A percentile compares a stretch with the other conserved stretches of the same genome.
phyloP scores from a whole-genome alignment of 2,113 vertebrate species.

The Myrmophylax atrothorax region DNA sequence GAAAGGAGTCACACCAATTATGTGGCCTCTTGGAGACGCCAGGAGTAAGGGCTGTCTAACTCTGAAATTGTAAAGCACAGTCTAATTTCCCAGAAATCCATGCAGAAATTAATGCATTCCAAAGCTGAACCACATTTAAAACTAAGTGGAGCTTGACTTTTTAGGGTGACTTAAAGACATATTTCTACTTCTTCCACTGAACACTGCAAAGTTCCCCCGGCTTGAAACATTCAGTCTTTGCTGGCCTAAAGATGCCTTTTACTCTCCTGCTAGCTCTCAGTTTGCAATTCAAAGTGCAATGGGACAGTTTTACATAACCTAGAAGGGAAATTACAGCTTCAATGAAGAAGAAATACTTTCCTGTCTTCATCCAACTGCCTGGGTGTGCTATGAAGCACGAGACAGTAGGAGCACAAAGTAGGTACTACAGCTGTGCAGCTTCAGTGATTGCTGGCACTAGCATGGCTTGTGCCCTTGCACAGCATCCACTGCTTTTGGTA shows the following conservation, averaged over 20 bases:
- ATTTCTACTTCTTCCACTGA: not conserved
- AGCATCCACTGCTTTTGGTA: not conserved
- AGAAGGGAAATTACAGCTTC: not conserved
- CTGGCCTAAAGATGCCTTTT: not conserved
- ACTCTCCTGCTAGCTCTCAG: not conserved
- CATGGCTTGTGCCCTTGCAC: not conserved
- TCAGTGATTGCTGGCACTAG: not conserved
- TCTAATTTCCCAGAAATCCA: not conserved
- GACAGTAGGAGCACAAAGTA: not conserved
- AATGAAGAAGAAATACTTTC: not conserved
- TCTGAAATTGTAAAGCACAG: not conserved
- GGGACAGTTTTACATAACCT: not conserved
- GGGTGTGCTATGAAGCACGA: not conserved
- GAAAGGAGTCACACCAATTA: not conserved
- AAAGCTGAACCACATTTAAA: not conserved
- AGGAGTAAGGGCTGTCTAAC: not conserved
- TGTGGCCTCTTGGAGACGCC: not conserved
- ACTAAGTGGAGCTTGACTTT: not conserved
- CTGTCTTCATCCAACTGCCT: not conserved
- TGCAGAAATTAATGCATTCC: not conserved
- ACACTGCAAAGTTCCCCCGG: not conserved
- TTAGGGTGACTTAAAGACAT: not conserved
- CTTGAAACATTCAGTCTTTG: not conserved
- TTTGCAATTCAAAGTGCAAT: not conserved
- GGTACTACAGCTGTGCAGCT: not conserved